Evolutionary conservation across 2,888 invertebrate species (phyloP).

Genomic region (Clusia tigrina): DNA sequence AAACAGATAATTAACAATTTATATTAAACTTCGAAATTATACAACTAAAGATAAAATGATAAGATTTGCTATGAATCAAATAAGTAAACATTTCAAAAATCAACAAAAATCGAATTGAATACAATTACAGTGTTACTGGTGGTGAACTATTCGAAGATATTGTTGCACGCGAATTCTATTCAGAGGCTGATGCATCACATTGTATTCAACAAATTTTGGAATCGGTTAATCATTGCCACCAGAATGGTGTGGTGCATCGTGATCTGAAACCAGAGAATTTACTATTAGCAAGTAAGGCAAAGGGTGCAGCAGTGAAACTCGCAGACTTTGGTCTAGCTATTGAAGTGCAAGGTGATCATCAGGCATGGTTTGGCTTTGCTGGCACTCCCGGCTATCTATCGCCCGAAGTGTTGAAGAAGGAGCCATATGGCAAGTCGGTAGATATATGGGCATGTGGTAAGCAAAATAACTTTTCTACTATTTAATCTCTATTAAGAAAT

Average conservation of each 20-base stretch:
- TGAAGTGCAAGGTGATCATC: conserved; percentile 98
- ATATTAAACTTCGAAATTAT: conserved; percentile 17
- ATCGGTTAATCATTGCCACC: conserved; percentile 99
- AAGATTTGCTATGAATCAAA: too few species aligned
- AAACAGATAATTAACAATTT: conserved; percentile 24
- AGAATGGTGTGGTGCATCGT: conserved; percentile 98
- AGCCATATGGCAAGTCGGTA: conserved; percentile 99
- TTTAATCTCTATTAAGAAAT: too few species aligned
- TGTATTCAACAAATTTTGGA: conserved; percentile 99
- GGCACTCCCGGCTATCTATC: conserved; percentile 99
- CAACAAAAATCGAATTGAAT: conserved; percentile 27
- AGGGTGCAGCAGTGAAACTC: conserved; percentile 99
- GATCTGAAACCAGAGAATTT: conserved; percentile 99
- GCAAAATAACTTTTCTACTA: conserved; percentile 38
- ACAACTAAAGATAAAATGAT: conserved; percentile 14
- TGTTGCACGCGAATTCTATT: conserved; percentile 99
- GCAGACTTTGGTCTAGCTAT: conserved; percentile 99
- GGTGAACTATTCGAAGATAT: conserved; percentile 99
- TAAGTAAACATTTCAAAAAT: too few species aligned
- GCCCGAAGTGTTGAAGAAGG: conserved; percentile 99
- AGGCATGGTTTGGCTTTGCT: conserved; percentile 99
- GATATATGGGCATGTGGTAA: conserved; percentile 99
- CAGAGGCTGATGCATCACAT: conserved; percentile 99
- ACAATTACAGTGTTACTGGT: conserved; percentile 83
- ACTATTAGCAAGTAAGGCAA: conserved; percentile 97